Base-by-base conservation (phyloP, 2,888 invertebrate species). In the Lasioglossum lativentre region DNA sequence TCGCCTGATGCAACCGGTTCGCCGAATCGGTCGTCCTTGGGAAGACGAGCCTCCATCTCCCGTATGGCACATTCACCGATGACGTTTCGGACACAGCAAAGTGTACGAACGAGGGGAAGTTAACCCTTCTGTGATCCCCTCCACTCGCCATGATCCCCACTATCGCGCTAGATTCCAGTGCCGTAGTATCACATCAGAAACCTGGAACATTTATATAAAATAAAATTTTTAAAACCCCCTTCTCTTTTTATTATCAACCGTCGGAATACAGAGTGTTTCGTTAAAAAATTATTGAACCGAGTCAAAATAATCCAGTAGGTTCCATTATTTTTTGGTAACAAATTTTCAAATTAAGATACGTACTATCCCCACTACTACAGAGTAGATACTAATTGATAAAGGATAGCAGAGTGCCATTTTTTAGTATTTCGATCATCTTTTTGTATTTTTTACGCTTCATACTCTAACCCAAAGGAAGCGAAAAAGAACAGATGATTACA, bases 31-130 rank as follows among this genome's bases (percentile, higher is more conserved):
- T 42, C 16, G 40, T 89, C 94, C 94, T 94, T 94, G 93, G 88
- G 91, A 92, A 87, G 91, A 87, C 93, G 92, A 93, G 92, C 92
- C 92, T 91, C 92, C 92, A 88, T 85, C 81, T 85, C 78, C 68
- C 73, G 70, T 70, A 75, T 59, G 75, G 82, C 86, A 56, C 91
- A 80, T 91, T 90, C 91, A 86, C 89, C 90, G 89, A 88, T 88
- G 85, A 77, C 73, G 78, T 78, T 78, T 81, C 75, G 74, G 23
- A 19, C 47, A 56, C 81, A 81, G 75, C 84, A 75, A 78, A 70
- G 68, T 40, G 63, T 72, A 38, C 47, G 72, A 72, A 63, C 45
- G 42, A 71, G 85, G 86, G 82, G 85, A 88, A 79, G 59, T 72
- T 45, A 73, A 70, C 78, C 88, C 89, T 83, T 78, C 70, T 45